These are phyloP conservation scores for Aplysina aerophoba DNA, from an alignment of 37 sponge, comb jelly and placozoan species.

Conservation along the genomic window DNA sequence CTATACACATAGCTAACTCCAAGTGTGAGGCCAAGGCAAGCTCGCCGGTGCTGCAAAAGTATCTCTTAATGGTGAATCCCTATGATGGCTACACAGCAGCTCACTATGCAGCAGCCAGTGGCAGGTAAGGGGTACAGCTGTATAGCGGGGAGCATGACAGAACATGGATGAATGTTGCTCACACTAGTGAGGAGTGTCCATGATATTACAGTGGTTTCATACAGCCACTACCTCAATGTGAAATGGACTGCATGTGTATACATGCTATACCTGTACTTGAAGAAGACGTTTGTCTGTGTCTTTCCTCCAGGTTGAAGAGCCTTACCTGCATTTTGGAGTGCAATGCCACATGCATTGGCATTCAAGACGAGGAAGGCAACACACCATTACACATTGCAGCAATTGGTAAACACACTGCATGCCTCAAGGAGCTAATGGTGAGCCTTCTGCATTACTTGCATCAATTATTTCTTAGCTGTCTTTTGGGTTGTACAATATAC, in stretches of 20 bases:
- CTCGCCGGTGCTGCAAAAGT: no score
- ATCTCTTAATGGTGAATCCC: no score
- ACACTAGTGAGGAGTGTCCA: no score
- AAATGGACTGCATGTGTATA: background rate
- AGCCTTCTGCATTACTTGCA: background rate
- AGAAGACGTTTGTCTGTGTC: background rate
- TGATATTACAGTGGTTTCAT: background rate
- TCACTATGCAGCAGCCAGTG: no score
- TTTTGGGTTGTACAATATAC: no score
- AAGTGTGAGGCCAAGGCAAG: no score
- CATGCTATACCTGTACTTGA: background rate
- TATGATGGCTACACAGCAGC: no score
- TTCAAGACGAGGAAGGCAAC: background rate
- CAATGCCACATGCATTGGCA: background rate
- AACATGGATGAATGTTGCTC: no score
- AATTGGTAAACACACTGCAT: background rate
- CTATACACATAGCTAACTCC: background rate
- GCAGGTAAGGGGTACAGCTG: no score
- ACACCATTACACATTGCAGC: slow-evolving; percentile 1
- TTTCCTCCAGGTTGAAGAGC: background rate
- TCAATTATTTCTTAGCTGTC: no score
- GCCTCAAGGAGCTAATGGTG: background rate
- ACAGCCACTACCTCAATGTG: background rate
- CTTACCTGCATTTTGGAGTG: background rate
- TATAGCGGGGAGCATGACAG: no score